phyloP scores from a whole-genome alignment of 2,888 invertebrate species.

The Meteorus cinctellus region DNA sequence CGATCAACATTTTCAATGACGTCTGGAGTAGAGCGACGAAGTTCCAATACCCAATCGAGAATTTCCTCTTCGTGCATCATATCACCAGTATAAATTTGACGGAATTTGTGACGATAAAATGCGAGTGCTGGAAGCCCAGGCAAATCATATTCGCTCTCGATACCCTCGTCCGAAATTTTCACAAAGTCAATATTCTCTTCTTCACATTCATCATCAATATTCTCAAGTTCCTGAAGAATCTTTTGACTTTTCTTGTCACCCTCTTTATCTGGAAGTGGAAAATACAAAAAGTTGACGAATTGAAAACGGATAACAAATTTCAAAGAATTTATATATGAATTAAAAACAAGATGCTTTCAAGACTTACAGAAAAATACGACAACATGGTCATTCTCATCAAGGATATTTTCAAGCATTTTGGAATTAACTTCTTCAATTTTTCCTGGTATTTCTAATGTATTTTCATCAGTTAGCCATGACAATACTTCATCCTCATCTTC shows the following conservation, averaged over 20 bases:
- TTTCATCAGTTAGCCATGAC: constrained; percentile 92
- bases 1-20: constrained; percentile 93
- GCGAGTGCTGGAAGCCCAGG: constrained; percentile 87
- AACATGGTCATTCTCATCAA: constrained; percentile 90
- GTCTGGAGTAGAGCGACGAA: constrained; percentile 89
- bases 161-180: constrained; percentile 91
- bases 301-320: background rate
- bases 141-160: constrained; percentile 91
- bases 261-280: constrained; percentile 82
- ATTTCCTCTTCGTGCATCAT: constrained; percentile 94
- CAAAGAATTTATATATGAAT: background rate
- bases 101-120: constrained; percentile 90
- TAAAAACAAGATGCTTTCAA: background rate
- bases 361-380: constrained; percentile 94
- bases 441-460: constrained; percentile 92
- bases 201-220: constrained; percentile 95
- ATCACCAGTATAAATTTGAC: constrained; percentile 91
- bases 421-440: constrained; percentile 94
- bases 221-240: constrained; percentile 90
- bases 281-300: background rate
- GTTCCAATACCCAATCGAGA: constrained; percentile 90
- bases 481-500: constrained; percentile 94
- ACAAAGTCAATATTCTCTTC: constrained; percentile 93
- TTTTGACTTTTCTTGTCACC: constrained; percentile 92
- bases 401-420: constrained; percentile 91